Percentiles rank a stretch among this genome's conserved stretches.
phyloP scores from a whole-genome alignment of 2,113 vertebrate genomes.

The Mystacornis crossleyi region DNA sequence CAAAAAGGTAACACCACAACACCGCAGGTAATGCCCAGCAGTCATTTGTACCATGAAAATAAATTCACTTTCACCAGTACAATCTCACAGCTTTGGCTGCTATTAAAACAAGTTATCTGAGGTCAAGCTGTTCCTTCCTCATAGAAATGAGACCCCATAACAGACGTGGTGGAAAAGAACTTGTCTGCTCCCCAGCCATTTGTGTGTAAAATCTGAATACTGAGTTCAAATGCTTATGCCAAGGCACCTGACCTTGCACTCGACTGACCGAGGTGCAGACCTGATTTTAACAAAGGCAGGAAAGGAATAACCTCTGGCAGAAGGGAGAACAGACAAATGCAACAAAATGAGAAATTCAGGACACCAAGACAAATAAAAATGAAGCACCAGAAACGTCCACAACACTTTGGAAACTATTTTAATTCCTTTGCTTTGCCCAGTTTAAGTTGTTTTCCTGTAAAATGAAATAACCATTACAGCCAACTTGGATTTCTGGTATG shows the following conservation, averaged over 20 bases:
- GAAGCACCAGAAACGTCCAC: not conserved
- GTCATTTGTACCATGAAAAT: not conserved
- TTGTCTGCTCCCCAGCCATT: not conserved
- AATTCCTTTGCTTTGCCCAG: not conserved
- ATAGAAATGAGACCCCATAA: not conserved
- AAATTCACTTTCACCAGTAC: not conserved
- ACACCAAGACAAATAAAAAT: not conserved
- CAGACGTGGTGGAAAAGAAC: not conserved
- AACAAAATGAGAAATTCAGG: not conserved
- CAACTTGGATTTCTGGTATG: not conserved
- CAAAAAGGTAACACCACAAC: not conserved
- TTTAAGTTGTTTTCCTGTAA: not conserved
- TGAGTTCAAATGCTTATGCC: not conserved
- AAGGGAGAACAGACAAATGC: not conserved
- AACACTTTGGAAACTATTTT: not conserved
- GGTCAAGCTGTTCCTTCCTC: not conserved
- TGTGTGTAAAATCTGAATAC: not conserved
- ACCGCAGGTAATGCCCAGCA: not conserved
- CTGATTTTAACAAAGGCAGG: not conserved
- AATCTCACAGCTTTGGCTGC: not conserved
- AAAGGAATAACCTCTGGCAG: not conserved
- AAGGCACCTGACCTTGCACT: not conserved
- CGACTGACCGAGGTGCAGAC: not conserved
- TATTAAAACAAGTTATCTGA: not conserved
- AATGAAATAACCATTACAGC: not conserved